These are phyloP conservation scores for Furcula furcula DNA, from an alignment of 2,888 invertebrate genomes.

Conservation along the genomic window DNA sequence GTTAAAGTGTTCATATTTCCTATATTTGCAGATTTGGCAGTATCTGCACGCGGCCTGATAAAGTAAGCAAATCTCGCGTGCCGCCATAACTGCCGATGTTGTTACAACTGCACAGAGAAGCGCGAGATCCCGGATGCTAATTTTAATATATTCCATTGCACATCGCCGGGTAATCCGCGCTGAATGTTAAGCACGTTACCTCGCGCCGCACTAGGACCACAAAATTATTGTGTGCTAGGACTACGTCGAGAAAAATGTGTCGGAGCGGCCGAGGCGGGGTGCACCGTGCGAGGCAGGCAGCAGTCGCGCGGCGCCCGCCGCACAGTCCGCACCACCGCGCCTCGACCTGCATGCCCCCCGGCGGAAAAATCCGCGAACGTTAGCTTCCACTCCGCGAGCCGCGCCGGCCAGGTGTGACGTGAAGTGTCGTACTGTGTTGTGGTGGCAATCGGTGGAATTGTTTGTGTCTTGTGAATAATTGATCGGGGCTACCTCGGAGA, in stretches of 20 bases:
- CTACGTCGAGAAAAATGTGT: slow-evolving; percentile 24
- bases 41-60: background rate
- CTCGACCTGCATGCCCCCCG: slow-evolving; percentile 5
- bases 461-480: slow-evolving; percentile 53
- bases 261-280: slow-evolving; percentile 10
- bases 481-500: slow-evolving; percentile 48
- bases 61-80: slow-evolving; percentile 8
- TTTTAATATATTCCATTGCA: slow-evolving; percentile 27
- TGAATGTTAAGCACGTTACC: slow-evolving; percentile 31
- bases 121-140: slow-evolving; percentile 15
- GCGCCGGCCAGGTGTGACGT: slow-evolving; percentile 34
- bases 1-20: too few relatives aligned
- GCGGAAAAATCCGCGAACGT: background rate
- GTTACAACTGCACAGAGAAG: slow-evolving; percentile 14
- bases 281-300: slow-evolving; percentile 21
- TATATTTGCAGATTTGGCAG: too few relatives aligned
- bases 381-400: background rate
- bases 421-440: slow-evolving; percentile 38
- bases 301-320: slow-evolving; percentile 63
- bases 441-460: slow-evolving; percentile 38
- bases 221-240: background rate
- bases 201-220: slow-evolving; percentile 13
- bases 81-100: slow-evolving; percentile 1
- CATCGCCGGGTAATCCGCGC: slow-evolving; percentile 26
- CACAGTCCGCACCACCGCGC: slow-evolving; percentile 23